Evolutionary conservation across 2,797 vertebrate genomes (phyloP).

Genomic region (Poecilia velifera): DNA sequence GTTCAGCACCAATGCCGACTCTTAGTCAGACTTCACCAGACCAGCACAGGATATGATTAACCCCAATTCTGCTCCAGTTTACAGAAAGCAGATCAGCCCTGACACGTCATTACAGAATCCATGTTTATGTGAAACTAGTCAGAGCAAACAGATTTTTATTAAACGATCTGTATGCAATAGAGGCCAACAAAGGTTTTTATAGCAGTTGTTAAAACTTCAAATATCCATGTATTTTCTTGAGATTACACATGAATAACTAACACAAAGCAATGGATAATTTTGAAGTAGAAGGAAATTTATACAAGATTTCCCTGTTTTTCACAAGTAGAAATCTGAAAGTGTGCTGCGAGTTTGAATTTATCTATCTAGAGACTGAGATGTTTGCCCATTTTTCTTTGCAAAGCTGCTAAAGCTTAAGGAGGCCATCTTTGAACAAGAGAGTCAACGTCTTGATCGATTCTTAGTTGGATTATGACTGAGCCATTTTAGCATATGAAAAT

Average conservation of each 20-base stretch:
- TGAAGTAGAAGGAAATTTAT: neutral
- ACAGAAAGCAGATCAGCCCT: neutral
- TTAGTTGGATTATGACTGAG: neutral
- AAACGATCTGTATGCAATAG: neutral
- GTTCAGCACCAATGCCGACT: neutral
- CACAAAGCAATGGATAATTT: too few relatives aligned
- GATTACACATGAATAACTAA: neutral
- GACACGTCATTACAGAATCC: neutral
- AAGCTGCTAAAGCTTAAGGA: neutral
- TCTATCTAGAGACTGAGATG: neutral
- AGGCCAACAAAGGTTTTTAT: neutral
- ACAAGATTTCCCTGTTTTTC: neutral
- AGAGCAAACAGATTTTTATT: neutral
- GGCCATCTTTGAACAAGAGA: neutral
- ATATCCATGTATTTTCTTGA: neutral
- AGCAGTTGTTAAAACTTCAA: neutral
- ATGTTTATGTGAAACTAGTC: neutral
- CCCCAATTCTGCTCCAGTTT: neutral
- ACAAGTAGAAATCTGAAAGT: neutral
- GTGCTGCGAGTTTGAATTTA: neutral
- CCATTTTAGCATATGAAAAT: neutral
- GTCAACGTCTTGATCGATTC: neutral
- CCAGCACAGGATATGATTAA: neutral
- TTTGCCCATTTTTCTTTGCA: neutral
- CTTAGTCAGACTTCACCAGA: constrained; percentile 11